These are phyloP conservation scores for Sebastes schlegelii DNA, from an alignment of 2,113 vertebrate genomes.

Conservation along the genomic window DNA sequence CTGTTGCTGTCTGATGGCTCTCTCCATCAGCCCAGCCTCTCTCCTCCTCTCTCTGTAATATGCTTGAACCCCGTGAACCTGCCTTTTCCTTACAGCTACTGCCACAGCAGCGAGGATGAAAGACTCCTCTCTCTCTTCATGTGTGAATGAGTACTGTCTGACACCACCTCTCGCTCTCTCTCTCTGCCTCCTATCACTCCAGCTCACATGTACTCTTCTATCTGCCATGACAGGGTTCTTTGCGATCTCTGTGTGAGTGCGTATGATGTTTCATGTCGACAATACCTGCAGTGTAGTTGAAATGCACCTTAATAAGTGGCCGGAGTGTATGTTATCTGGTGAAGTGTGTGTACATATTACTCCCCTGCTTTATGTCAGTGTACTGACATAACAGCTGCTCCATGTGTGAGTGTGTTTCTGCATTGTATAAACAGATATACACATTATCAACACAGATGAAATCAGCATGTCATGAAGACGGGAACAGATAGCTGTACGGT, in stretches of 20 bases:
- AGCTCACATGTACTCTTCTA: constrained; percentile 52
- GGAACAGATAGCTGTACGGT: background rate
- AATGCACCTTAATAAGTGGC: background rate
- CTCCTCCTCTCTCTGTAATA: constrained; percentile 28
- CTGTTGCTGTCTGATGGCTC: constrained; percentile 19
- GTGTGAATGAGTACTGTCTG: constrained; percentile 26
- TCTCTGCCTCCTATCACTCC: constrained; percentile 31
- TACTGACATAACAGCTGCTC: background rate
- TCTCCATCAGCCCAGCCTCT: constrained; percentile 15
- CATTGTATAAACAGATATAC: background rate
- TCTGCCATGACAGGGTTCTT: constrained; percentile 23
- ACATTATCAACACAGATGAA: background rate
- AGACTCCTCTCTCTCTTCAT: constrained; percentile 27
- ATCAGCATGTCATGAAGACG: background rate
- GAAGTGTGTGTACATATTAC: constrained; percentile 11
- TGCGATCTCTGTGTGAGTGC: constrained; percentile 14
- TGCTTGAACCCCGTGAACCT: constrained; percentile 57
- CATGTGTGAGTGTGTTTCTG: background rate
- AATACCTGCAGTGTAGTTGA: constrained; percentile 12
- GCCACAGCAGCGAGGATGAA: constrained; percentile 51
- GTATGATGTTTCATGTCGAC: constrained; percentile 31
- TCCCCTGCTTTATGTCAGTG: background rate
- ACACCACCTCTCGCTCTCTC: constrained; percentile 33
- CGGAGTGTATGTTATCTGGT: background rate
- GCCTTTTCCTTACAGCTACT: constrained; percentile 23